Evolutionary conservation across 2,888 invertebrate species (phyloP).

Genomic region (Acanthoscelides obtectus): DNA sequence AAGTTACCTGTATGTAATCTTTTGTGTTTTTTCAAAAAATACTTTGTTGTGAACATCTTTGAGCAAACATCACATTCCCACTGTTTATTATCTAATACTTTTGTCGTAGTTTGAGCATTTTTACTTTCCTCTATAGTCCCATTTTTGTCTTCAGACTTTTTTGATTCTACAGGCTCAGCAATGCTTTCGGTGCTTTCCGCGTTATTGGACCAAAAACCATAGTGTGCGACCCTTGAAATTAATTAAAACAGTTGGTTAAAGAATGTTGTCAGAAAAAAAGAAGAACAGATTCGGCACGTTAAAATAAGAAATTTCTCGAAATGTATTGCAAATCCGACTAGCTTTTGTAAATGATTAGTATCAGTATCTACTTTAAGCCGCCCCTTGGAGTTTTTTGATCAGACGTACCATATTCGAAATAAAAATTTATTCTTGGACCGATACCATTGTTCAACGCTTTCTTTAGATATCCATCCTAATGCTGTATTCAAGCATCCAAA

Average conservation of each 20-base stretch:
- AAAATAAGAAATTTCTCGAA: no score
- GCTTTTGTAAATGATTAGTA: no score
- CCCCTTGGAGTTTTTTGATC: no score
- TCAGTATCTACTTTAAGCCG: no score
- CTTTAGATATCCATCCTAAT: no score
- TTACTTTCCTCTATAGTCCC: background rate
- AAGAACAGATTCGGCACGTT: no score
- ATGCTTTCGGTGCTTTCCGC: constrained; percentile 6
- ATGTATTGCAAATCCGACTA: no score
- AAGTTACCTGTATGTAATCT: constrained; percentile 77
- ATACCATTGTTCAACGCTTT: no score
- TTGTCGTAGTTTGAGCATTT: background rate
- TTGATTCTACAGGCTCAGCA: background rate
- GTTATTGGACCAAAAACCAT: constrained; percentile 47
- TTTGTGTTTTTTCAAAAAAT: constrained; percentile 85
- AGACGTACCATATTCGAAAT: no score
- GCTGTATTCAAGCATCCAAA: no score
- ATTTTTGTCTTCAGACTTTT: constrained; percentile 2
- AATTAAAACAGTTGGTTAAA: background rate
- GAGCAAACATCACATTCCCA: constrained; percentile 84
- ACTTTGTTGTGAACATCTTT: constrained; percentile 83
- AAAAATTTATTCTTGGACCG: no score
- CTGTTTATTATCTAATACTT: constrained; percentile 60
- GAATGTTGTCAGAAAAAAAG: no score
- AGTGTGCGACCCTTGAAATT: constrained; percentile 60